Evolutionary conservation across 2,888 invertebrate species (phyloP).

Genomic region (Microctonus hyperodae): DNA sequence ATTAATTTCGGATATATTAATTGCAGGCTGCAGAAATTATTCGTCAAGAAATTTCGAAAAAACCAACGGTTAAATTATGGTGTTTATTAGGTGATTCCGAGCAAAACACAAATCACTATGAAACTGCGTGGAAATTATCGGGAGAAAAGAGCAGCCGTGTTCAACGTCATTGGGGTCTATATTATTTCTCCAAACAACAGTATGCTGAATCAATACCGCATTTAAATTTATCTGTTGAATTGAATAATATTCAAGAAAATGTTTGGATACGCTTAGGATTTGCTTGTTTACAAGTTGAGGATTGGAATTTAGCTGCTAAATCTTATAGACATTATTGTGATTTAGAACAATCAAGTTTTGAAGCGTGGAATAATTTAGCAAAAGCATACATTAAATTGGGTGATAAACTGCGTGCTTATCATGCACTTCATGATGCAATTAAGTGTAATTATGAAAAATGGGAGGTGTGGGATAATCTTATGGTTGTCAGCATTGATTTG

Average conservation of each 20-base stretch:
- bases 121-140: constrained; percentile 92
- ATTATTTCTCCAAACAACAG: constrained; percentile 74
- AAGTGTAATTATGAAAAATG: constrained; percentile 94
- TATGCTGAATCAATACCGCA: constrained; percentile 82
- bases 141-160: constrained; percentile 81
- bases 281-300: constrained; percentile 78
- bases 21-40: constrained; percentile 86
- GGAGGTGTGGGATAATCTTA: constrained; percentile 95
- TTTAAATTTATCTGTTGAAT: constrained; percentile 80
- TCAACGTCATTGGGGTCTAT: constrained; percentile 88
- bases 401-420: constrained; percentile 85
- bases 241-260: constrained; percentile 87
- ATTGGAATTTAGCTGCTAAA: constrained; percentile 83
- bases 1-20: constrained; percentile 13
- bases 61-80: constrained; percentile 85
- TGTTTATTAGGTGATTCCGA: constrained; percentile 91
- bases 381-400: constrained; percentile 90
- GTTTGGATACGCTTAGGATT: constrained; percentile 89
- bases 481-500: constrained; percentile 87
- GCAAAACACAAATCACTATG: constrained; percentile 80
- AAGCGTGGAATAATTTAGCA: constrained; percentile 98
- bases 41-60: constrained; percentile 76
- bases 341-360: constrained; percentile 86
- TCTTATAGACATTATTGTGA: constrained; percentile 88
- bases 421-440: constrained; percentile 85